Evolutionary conservation across 1,140 invertebrate genomes (phyloP).

Genomic region (Drosophila tristis): DNA sequence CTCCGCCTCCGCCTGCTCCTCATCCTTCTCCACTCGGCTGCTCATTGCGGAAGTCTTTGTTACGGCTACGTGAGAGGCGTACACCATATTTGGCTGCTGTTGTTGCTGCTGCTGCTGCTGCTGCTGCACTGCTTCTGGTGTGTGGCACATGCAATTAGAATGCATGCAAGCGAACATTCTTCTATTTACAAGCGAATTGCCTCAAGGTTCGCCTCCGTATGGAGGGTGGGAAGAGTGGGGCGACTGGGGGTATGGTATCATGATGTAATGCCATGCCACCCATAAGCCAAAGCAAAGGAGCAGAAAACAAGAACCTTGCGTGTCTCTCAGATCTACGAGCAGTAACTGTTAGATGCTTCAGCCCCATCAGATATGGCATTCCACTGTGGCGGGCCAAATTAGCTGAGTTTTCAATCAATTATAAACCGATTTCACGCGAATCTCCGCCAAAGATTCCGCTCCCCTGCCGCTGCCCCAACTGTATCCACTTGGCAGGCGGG

Average conservation of each 20-base stretch:
- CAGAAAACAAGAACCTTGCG: not conserved
- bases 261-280: constrained; percentile 42
- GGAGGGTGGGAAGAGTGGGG: constrained; percentile 1
- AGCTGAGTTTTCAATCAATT: constrained; percentile 45
- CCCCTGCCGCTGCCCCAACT: constrained; percentile 7
- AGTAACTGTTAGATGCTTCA: too few relatives aligned
- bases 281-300: constrained; percentile 13
- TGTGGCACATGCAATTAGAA: constrained; percentile 70
- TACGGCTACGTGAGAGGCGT: constrained; percentile 43
- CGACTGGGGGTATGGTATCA: not conserved
- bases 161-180: constrained; percentile 70
- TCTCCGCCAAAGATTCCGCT: constrained; percentile 23
- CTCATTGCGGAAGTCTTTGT: constrained; percentile 69
- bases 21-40: not conserved
- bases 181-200: constrained; percentile 51
- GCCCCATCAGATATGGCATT: constrained; percentile 12
- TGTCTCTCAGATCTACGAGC: not conserved
- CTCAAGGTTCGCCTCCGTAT: constrained; percentile 9
- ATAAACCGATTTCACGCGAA: constrained; percentile 53
- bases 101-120: not conserved
- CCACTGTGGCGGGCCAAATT: constrained; percentile 34
- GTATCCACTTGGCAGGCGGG: constrained; percentile 8
- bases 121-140: constrained; percentile 21
- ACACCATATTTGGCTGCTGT: constrained; percentile 57
- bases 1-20: not conserved